A percentile compares a stretch with the other conserved stretches of the same genome.
phyloP scores from a whole-genome alignment of 2,888 invertebrate species.

The Plutella xylostella region DNA sequence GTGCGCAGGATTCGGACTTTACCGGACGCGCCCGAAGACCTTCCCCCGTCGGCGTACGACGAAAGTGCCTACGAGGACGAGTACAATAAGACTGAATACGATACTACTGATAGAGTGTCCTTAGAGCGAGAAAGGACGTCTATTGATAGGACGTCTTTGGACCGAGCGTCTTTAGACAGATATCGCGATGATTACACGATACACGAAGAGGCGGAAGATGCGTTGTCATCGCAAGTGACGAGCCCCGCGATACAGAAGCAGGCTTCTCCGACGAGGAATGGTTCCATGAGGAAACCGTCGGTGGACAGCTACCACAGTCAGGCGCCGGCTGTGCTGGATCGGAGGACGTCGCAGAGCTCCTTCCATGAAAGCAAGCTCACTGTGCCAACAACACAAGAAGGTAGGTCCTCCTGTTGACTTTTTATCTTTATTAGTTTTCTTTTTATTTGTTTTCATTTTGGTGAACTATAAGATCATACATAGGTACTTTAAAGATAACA shows the following conservation, averaged over 20 bases:
- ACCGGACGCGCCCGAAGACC: constrained; percentile 61
- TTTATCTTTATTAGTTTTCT: no score
- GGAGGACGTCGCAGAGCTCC: constrained; percentile 60
- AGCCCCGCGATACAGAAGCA: constrained; percentile 46
- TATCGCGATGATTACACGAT: constrained; percentile 53
- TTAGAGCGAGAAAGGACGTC: constrained; percentile 8
- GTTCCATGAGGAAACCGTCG: constrained; percentile 50
- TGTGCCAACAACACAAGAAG: constrained; percentile 47
- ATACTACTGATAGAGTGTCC: constrained; percentile 43
- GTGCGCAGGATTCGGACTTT: constrained; percentile 59
- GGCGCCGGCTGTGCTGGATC: constrained; percentile 52
- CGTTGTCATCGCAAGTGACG: constrained; percentile 40
- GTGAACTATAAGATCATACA: no score
- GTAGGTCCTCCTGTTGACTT: no score
- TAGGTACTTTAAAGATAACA: no score
- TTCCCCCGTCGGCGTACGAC: constrained; percentile 50
- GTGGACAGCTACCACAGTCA: constrained; percentile 61
- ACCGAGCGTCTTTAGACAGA: constrained; percentile 54
- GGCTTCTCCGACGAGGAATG: constrained; percentile 50
- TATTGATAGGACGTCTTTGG: constrained; percentile 33
- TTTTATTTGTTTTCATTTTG: no score
- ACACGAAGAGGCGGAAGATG: constrained; percentile 41
- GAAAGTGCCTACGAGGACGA: constrained; percentile 69
- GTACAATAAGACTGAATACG: constrained; percentile 65
- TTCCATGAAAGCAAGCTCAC: constrained; percentile 68